Evolutionary conservation across 2,797 vertebrate species (phyloP), one percentile per base, ranked within the genome.

Genomic region (Poecilia wingei): DNA sequence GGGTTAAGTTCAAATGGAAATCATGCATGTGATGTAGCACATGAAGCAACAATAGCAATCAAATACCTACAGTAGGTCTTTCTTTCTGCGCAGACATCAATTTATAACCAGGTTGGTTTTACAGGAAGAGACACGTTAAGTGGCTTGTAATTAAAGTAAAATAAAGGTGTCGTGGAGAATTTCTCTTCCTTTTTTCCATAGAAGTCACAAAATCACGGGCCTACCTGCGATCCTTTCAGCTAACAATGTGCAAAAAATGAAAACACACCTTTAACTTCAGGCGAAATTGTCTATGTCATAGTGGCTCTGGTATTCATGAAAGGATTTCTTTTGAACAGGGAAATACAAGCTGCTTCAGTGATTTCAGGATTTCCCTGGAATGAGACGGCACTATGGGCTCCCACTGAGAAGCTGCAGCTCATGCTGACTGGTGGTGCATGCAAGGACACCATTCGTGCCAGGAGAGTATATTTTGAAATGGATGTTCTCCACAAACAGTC

Each of bases 341-440:
- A 22, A 61, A 61, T 49, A 75, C 33, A 13, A 76, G 69, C 72
- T 71, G 69, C 47, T 55, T 71, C 61, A 71, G 69, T 71, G 74
- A 84, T 69, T 86, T 72, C 53, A 78, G 74, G 80, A 71, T 69
- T 77, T 84, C 80, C 79, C 70, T 28, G 22, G 6, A 51, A 82
- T 72, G 77, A 82, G 68, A 61, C 72, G 71, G 49, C 46, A 78
- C 53, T 57, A 43, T 70, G 4, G 72, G 39, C 68, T 79, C 70
- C 72, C 57, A n/a, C 61, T 66, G 47, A 82, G 74, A 84, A 78
- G 36, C 74, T 78, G 45, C 55, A 74, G 77, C 78, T 80, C 77
- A 74, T 36, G 46, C 79, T 72, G 82, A 72, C 81, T 77, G 84
- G 77, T 76, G 81, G 79, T 81, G 84, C 82, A 57, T 64, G 61